Percentiles rank a stretch among this genome's conserved stretches.
phyloP scores from a whole-genome alignment of 2,888 invertebrate genomes.

The Venusia cambrica region DNA sequence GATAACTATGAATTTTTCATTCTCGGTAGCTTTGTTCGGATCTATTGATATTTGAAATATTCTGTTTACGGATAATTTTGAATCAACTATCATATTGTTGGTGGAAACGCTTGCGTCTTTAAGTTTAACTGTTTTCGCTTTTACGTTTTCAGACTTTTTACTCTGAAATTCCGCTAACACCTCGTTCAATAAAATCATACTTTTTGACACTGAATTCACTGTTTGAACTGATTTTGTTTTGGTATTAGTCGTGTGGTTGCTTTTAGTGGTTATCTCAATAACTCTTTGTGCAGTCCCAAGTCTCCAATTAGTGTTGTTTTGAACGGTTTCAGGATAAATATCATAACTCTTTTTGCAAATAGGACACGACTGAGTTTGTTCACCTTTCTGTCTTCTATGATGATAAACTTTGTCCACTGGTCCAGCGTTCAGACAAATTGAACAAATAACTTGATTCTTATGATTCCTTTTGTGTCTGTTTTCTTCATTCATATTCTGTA shows the following conservation, averaged over 20 bases:
- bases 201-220: conserved; percentile 41
- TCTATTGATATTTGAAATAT: conserved; percentile 52
- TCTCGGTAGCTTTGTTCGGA: conserved; percentile 28
- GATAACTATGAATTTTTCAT: conserved; percentile 47
- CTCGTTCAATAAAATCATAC: conserved; percentile 59
- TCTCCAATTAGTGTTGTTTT: conserved; percentile 15
- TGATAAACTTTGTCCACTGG: conserved; percentile 18
- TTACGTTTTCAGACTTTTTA: conserved; percentile 44
- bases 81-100: conserved; percentile 30
- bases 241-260: conserved; percentile 3
- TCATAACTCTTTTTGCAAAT: conserved; percentile 39
- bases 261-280: conserved; percentile 2
- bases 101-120: conserved; percentile 57
- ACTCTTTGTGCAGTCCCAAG: conserved; percentile 17
- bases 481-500: conserved; percentile 29
- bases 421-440: conserved; percentile 52
- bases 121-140: conserved; percentile 36
- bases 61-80: conserved; percentile 42
- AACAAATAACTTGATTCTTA: conserved; percentile 49
- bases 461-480: conserved; percentile 22
- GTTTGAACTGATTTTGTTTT: conserved; percentile 43
- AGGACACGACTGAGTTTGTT: conserved; percentile 36
- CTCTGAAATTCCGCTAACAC: conserved; percentile 63
- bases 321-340: conserved; percentile 12
- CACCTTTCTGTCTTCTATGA: conserved; percentile 33